phyloP scores from a whole-genome alignment of 2,797 vertebrate species.

The Chiloscyllium punctatum region DNA sequence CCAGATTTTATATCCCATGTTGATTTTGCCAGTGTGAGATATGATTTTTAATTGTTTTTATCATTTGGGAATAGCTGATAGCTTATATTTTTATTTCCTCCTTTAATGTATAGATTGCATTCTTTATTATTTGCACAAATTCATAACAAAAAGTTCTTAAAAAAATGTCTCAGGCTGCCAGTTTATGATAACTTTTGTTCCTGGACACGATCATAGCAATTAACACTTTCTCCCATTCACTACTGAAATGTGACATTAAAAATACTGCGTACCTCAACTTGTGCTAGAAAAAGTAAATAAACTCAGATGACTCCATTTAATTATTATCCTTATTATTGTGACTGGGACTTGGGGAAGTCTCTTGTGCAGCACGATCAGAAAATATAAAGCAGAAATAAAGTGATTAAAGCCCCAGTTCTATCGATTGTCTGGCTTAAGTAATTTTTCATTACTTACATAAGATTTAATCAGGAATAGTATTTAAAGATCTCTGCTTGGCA shows the following conservation, averaged over 20 bases:
- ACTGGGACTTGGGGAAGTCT: conserved; percentile 35
- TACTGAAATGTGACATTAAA: conserved; percentile 2
- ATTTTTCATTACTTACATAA: conserved; percentile 79
- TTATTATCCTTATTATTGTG: conserved; percentile 37
- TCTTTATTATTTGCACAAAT: background rate
- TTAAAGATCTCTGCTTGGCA: conserved; percentile 89
- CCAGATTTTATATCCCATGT: background rate
- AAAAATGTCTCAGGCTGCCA: background rate
- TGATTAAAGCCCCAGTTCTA: conserved; percentile 63
- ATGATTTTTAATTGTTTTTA: background rate
- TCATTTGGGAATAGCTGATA: conserved; percentile 23
- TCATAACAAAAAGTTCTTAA: background rate
- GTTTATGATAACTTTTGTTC: background rate
- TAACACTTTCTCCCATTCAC: background rate
- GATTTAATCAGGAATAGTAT: conserved; percentile 87
- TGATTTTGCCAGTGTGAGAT: background rate
- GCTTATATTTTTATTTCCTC: background rate
- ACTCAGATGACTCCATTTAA: conserved; percentile 32
- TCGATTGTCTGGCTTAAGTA: conserved; percentile 69
- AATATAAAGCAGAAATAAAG: conserved; percentile 69
- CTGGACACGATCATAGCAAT: background rate
- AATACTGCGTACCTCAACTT: background rate
- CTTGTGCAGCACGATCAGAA: conserved; percentile 28
- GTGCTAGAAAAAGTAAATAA: conserved; percentile 30
- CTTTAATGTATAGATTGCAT: background rate